phyloP scores from a whole-genome alignment of 1,140 invertebrate genomes.

The Drosophila hydei region DNA sequence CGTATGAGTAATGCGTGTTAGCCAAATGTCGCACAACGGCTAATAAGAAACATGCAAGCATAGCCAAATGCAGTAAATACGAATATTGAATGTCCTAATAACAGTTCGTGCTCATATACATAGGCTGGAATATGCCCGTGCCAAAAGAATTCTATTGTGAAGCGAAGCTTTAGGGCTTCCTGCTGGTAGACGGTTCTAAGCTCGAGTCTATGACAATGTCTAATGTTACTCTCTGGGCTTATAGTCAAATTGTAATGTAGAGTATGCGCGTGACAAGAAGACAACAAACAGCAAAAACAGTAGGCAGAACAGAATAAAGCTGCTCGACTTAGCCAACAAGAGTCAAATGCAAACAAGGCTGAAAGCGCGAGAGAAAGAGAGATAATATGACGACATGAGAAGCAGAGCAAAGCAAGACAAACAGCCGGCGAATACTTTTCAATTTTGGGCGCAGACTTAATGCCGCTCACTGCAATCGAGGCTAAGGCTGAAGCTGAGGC shows the following conservation, averaged over 20 bases:
- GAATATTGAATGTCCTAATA: background rate
- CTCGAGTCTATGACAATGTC: too few relatives aligned
- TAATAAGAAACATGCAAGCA: slow-evolving; percentile 8
- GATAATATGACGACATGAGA: too few relatives aligned
- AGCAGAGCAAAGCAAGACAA: slow-evolving; percentile 8
- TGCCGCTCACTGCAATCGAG: slow-evolving; percentile 9
- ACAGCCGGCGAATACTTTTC: slow-evolving; percentile 36
- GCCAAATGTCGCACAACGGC: slow-evolving; percentile 26
- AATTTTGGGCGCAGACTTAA: slow-evolving; percentile 25
- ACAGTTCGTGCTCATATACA: too few relatives aligned
- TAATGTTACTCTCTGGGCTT: background rate
- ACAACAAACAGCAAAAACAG: slow-evolving; percentile 6
- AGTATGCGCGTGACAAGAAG: slow-evolving; percentile 19
- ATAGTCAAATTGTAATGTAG: background rate
- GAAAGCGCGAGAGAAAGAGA: background rate
- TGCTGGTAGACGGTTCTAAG: too few relatives aligned
- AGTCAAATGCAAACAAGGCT: slow-evolving; percentile 12
- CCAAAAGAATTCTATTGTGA: too few relatives aligned
- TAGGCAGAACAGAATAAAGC: slow-evolving; percentile 9
- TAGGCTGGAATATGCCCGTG: too few relatives aligned
- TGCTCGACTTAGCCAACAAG: slow-evolving; percentile 22
- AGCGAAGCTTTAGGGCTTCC: too few relatives aligned
- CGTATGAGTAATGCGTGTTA: slow-evolving; percentile 37
- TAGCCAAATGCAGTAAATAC: background rate
- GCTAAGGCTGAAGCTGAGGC: too few relatives aligned